phyloP scores from a whole-genome alignment of 2,113 vertebrate genomes.

The Clupea harengus region DNA sequence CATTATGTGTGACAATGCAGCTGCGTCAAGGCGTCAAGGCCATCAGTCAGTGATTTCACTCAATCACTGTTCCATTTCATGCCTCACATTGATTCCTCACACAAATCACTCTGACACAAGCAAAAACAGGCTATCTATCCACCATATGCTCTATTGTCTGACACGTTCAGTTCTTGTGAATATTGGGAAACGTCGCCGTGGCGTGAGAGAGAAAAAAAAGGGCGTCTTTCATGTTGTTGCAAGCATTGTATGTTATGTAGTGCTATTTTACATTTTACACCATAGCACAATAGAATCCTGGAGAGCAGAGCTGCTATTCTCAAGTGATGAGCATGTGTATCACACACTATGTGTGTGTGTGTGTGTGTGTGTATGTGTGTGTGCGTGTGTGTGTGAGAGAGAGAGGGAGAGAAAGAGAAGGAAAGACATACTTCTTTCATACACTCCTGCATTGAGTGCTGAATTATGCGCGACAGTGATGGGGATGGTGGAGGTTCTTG shows the following conservation, averaged over 20 bases:
- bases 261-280: background rate
- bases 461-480: background rate
- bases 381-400: conserved; percentile 7
- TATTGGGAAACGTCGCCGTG: background rate
- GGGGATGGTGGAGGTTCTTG: background rate
- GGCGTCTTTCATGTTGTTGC: background rate
- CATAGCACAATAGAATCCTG: conserved; percentile 19
- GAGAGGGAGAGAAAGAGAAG: background rate
- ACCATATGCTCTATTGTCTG: conserved; percentile 2
- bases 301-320: conserved; percentile 9
- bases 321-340: conserved; percentile 25
- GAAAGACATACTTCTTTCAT: conserved; percentile 4
- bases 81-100: background rate
- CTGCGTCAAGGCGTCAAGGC: background rate
- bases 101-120: conserved; percentile 10
- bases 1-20: background rate
- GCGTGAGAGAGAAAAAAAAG: background rate
- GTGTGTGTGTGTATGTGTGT: conserved; percentile 37
- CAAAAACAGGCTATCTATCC: conserved; percentile 6
- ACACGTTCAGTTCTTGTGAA: background rate
- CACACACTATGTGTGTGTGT: conserved; percentile 32
- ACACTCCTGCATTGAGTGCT: conserved; percentile 14
- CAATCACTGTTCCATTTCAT: conserved; percentile 16
- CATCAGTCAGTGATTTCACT: background rate
- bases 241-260: background rate